phyloP scores from a whole-genome alignment of 2,888 invertebrate species.

The Dolomedes plantarius region DNA sequence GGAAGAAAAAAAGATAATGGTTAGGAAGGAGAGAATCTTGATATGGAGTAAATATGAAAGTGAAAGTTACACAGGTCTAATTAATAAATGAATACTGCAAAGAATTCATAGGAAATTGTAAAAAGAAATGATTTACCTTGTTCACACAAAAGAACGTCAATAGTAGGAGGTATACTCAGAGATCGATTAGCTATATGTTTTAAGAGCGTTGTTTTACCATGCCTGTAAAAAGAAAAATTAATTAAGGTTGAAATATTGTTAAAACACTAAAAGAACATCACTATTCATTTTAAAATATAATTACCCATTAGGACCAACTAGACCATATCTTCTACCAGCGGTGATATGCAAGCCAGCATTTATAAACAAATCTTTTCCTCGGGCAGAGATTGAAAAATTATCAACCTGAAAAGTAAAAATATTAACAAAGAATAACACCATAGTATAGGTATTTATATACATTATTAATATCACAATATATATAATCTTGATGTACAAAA shows the following conservation, averaged over 20 bases:
- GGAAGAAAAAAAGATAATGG: no score
- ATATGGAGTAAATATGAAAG: no score
- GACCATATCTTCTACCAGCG: slow-evolving; percentile 93
- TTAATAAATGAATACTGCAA: no score
- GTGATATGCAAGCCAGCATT: slow-evolving; percentile 96
- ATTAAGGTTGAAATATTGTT: background rate
- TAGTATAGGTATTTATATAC: no score
- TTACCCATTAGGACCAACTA: slow-evolving; percentile 98
- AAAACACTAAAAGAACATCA: background rate
- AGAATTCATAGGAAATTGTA: no score
- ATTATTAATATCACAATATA: no score
- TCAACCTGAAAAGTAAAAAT: slow-evolving; percentile 80
- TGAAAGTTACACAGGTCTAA: no score
- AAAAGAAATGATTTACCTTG: no score
- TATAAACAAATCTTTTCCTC: slow-evolving; percentile 97
- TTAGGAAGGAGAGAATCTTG: no score
- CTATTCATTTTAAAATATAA: background rate
- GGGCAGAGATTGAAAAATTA: slow-evolving; percentile 97
- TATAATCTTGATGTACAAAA: no score
- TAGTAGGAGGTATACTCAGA: slow-evolving; percentile 95
- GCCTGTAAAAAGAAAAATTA: slow-evolving; percentile 79
- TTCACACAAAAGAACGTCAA: slow-evolving; percentile 97
- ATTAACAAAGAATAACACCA: background rate
- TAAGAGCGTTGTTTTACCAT: slow-evolving; percentile 97
- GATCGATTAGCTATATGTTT: slow-evolving; percentile 93